Percentiles rank a stretch among this genome's conserved stretches.
Evolutionary conservation across 2,797 vertebrate species (phyloP).

Genomic region (Gobionotothen gibberifrons): DNA sequence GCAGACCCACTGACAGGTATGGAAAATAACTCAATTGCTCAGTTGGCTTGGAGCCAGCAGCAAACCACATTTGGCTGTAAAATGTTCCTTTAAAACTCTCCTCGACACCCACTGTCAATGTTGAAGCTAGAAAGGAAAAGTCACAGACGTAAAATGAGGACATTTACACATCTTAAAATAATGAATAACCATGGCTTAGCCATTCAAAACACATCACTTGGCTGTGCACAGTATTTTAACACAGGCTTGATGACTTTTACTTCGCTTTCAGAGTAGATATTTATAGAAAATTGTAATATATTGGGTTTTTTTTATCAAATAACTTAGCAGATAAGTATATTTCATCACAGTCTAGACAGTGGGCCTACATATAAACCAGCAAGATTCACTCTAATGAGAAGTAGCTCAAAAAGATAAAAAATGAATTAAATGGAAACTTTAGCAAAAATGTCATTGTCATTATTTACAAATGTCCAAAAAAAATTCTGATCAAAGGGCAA

Average conservation of each 20-base stretch:
- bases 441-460: slow-evolving; percentile 22
- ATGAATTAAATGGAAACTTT: slow-evolving; percentile 22
- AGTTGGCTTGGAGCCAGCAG: slow-evolving; percentile 28
- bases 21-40: slow-evolving; percentile 18
- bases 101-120: slow-evolving; percentile 6
- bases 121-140: not conserved
- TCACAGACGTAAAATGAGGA: not conserved
- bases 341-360: slow-evolving; percentile 3
- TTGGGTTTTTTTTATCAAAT: not conserved
- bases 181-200: not conserved
- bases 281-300: not conserved
- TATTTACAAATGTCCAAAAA: slow-evolving; percentile 36
- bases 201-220: not conserved
- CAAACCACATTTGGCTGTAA: slow-evolving; percentile 12
- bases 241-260: not conserved
- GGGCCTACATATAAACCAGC: not conserved
- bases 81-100: slow-evolving; percentile 14
- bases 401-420: slow-evolving; percentile 11
- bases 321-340: not conserved
- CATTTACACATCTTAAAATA: not conserved
- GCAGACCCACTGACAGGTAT: slow-evolving; percentile 17
- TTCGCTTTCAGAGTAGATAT: not conserved
- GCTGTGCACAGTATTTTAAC: not conserved
- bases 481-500: slow-evolving; percentile 23
- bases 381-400: slow-evolving; percentile 18